Conservation (phyloP, 1,140 invertebrate species). For the Pogonomyrmex californicus region DNA sequence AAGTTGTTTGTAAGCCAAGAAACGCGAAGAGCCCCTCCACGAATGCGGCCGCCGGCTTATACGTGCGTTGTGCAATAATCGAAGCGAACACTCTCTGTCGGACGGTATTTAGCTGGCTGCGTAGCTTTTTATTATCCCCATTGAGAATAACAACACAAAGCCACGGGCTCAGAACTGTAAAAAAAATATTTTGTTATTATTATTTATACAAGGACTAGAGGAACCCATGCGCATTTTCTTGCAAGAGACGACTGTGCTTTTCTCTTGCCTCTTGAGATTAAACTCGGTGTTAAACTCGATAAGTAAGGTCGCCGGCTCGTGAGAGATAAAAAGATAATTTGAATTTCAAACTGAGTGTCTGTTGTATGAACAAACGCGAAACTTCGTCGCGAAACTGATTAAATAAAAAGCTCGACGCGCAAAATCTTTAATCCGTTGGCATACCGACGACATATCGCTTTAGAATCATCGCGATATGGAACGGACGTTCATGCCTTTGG, state of each 20-base stretch:
- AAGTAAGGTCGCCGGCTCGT: background rate
- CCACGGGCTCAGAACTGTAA: background rate
- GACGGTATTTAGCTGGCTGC: background rate
- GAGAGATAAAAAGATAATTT: slow-evolving; percentile 16
- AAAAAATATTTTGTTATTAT: background rate
- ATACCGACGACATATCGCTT: background rate
- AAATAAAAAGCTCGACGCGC: slow-evolving; percentile 1
- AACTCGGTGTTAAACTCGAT: background rate
- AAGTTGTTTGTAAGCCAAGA: slow-evolving; percentile 76
- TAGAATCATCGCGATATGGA: background rate
- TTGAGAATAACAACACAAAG: background rate
- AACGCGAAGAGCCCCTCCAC: slow-evolving; percentile 39
- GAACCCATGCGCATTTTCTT: too few relatives aligned
- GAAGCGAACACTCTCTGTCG: background rate
- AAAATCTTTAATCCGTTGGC: slow-evolving; percentile 20
- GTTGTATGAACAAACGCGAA: background rate
- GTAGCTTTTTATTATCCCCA: slow-evolving; percentile 6
- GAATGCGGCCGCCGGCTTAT: slow-evolving; percentile 45
- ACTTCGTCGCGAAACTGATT: background rate
- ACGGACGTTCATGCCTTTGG: background rate
- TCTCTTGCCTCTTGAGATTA: background rate
- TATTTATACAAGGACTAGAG: background rate
- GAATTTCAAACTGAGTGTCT: background rate
- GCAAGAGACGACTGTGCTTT: background rate
- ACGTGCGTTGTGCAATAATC: slow-evolving; percentile 66